These are phyloP conservation scores for Trichonephila inaurata DNA, from an alignment of 1,140 invertebrate genomes.

Conservation along the genomic window DNA sequence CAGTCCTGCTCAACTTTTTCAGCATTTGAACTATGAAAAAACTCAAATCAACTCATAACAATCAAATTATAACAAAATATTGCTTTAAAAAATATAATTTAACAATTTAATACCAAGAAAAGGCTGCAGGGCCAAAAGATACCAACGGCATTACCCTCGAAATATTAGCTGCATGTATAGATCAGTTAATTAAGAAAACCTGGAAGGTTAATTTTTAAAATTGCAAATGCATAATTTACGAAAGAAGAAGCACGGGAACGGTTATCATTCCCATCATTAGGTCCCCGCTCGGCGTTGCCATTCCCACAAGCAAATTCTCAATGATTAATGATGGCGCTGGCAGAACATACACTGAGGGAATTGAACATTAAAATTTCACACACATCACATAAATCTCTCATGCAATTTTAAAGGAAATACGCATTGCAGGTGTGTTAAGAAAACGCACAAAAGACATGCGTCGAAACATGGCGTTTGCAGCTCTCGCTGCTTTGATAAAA, in stretches of 20 bases:
- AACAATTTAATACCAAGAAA: not conserved
- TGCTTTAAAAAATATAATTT: not conserved
- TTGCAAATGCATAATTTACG: slow-evolving; percentile 34
- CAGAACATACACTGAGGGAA: slow-evolving; percentile 10
- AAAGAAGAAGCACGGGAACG: not conserved
- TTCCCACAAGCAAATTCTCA: slow-evolving; percentile 1
- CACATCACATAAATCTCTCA: slow-evolving; percentile 35
- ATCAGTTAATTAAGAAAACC: slow-evolving; percentile 39
- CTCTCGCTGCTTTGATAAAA: not conserved
- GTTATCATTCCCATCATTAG: slow-evolving; percentile 46
- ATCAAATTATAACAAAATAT: too few species aligned
- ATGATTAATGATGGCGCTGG: slow-evolving; percentile 32
- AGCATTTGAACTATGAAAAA: too few species aligned
- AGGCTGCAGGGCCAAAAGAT: not conserved
- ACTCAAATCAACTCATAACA: too few species aligned
- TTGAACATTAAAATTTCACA: slow-evolving; percentile 55
- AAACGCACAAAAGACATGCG: slow-evolving; percentile 37
- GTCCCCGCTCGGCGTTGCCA: not conserved
- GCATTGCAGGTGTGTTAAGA: slow-evolving; percentile 49
- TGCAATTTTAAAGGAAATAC: slow-evolving; percentile 45
- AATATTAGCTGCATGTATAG: not conserved
- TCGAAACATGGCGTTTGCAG: not conserved
- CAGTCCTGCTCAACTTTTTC: too few species aligned
- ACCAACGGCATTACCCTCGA: not conserved
- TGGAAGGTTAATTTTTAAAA: slow-evolving; percentile 37